Conservation (phyloP, 2,113 vertebrate genomes). For the Eubucco bourcierii region DNA sequence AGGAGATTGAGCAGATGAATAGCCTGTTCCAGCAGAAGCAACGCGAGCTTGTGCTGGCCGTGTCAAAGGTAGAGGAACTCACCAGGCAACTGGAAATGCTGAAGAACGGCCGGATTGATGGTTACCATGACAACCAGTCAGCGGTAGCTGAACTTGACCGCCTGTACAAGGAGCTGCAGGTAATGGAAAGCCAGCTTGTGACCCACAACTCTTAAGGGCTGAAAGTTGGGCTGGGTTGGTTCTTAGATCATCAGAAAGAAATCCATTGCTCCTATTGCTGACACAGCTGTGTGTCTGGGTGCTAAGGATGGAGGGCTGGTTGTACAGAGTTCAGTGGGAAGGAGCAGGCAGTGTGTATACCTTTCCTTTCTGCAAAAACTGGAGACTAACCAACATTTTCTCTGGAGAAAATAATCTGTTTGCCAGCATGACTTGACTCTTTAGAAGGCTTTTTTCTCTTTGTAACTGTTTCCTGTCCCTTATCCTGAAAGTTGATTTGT, state of each 20-base stretch:
- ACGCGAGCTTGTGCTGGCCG: constrained; percentile 90
- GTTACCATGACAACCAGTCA: constrained; percentile 87
- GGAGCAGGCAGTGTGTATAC: neutral
- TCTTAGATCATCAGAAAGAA: neutral
- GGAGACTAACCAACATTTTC: neutral
- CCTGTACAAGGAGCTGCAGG: constrained; percentile 97
- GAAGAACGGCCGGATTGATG: constrained; percentile 90
- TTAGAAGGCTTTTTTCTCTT: neutral
- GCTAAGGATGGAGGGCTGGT: neutral
- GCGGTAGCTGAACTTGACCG: constrained; percentile 92
- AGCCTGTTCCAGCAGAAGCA: constrained; percentile 97
- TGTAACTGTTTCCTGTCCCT: neutral
- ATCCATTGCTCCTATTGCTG: neutral
- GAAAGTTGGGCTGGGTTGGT: neutral
- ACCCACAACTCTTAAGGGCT: neutral
- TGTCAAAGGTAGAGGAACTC: constrained; percentile 93
- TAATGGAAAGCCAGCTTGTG: neutral
- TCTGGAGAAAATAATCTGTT: neutral
- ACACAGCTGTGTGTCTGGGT: neutral
- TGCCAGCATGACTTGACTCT: neutral
- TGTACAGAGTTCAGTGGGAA: neutral
- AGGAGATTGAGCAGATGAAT: constrained; percentile 99
- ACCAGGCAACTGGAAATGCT: constrained; percentile 94
- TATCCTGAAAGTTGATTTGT: constrained; percentile 27
- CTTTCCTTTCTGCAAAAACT: neutral